These are phyloP conservation scores for Noctilio leporinus DNA, from an alignment of 2,113 vertebrate genomes.

Conservation along the genomic window DNA sequence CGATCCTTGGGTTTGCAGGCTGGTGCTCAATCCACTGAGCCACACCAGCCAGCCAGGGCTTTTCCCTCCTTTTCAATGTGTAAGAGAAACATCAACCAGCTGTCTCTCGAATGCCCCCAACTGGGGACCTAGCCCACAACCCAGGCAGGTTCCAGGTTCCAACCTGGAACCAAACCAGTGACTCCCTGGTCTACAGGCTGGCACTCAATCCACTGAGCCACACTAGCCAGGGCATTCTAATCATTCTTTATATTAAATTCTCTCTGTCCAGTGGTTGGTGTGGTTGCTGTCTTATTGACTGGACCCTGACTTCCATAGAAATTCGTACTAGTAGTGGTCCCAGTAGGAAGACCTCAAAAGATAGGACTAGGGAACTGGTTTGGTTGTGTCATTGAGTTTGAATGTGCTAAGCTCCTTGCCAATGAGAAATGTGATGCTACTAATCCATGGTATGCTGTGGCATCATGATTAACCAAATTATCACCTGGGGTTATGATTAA, in stretches of 20 bases:
- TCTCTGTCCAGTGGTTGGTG: background rate
- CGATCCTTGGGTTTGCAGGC: no score
- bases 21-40: no score
- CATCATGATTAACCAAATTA: constrained; percentile 14
- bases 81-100: no score
- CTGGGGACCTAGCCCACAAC: no score
- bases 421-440: background rate
- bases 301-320: background rate
- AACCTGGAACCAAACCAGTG: no score
- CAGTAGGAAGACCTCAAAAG: background rate
- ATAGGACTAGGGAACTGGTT: background rate
- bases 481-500: background rate
- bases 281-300: background rate
- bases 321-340: background rate
- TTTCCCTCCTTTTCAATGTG: no score
- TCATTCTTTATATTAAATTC: background rate
- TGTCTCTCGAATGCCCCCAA: no score
- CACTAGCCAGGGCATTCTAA: background rate
- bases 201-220: no score
- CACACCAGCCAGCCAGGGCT: no score
- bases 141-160: no score
- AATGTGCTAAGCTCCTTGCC: background rate
- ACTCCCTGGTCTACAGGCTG: no score
- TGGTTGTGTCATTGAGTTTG: background rate
- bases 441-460: background rate